These are phyloP conservation scores for Diarsia brunnea DNA, from an alignment of 2,888 invertebrate species.

Conservation along the genomic window DNA sequence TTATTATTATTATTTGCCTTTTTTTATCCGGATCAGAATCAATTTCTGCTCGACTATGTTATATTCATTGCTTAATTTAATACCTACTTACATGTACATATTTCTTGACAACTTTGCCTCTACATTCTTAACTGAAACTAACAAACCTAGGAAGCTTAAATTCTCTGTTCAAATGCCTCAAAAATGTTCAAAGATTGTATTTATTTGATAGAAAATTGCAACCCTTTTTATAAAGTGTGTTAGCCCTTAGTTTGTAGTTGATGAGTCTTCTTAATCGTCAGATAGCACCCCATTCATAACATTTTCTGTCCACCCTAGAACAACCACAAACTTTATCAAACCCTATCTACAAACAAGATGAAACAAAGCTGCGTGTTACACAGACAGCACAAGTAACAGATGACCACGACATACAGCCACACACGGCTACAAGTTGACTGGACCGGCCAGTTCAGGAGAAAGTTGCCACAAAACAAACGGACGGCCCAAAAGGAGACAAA, in stretches of 20 bases:
- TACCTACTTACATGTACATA: background rate
- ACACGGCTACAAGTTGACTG: constrained; percentile 27
- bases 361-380: constrained; percentile 19
- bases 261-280: background rate
- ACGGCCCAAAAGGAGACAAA: constrained; percentile 61
- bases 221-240: no score
- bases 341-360: constrained; percentile 23
- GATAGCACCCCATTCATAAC: background rate
- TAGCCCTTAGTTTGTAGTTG: background rate
- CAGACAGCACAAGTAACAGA: constrained; percentile 8
- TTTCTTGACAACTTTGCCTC: background rate
- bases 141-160: background rate
- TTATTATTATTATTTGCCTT: no score
- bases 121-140: background rate
- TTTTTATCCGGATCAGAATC: background rate
- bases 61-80: background rate
- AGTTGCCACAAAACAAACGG: constrained; percentile 65
- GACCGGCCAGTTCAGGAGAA: constrained; percentile 59
- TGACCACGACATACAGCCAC: constrained; percentile 33
- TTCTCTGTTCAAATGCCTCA: no score
- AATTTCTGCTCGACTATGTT: background rate
- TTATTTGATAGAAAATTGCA: background rate
- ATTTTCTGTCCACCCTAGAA: background rate
- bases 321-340: constrained; percentile 12
- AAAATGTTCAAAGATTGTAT: background rate